phyloP scores from a whole-genome alignment of 1,140 invertebrate genomes.

The Anastatus disparis region DNA sequence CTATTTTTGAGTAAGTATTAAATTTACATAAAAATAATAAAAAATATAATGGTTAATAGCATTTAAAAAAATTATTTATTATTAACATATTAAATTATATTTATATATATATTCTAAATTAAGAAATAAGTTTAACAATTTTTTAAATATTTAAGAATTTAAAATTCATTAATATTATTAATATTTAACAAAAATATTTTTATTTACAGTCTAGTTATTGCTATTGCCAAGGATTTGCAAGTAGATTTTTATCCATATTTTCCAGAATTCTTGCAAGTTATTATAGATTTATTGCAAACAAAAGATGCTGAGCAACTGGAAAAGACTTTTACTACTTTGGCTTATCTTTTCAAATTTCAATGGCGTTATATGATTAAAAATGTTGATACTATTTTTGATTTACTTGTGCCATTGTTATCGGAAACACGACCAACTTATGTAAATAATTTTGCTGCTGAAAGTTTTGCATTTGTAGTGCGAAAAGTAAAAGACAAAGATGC shows the following conservation, averaged over 20 bases:
- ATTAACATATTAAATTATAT: no score
- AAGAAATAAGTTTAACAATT: neutral
- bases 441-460: constrained; percentile 93
- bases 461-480: constrained; percentile 90
- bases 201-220: constrained; percentile 80
- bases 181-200: constrained; percentile 5
- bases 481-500: constrained; percentile 85
- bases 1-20: constrained; percentile 85
- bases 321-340: constrained; percentile 83
- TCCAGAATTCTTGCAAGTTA: constrained; percentile 73
- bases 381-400: constrained; percentile 77
- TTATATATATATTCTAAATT: neutral
- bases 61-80: neutral
- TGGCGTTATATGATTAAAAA: constrained; percentile 85
- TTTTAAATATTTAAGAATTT: neutral
- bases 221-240: constrained; percentile 79
- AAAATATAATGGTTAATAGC: no score
- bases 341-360: constrained; percentile 89
- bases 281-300: constrained; percentile 79
- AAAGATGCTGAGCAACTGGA: constrained; percentile 86
- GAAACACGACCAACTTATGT: constrained; percentile 80
- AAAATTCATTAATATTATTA: neutral
- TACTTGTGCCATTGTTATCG: constrained; percentile 80
- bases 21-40: neutral
- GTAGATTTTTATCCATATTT: constrained; percentile 89